Base-by-base conservation (phyloP, 1,140 invertebrate species). In the Drosophila sp. region DNA sequence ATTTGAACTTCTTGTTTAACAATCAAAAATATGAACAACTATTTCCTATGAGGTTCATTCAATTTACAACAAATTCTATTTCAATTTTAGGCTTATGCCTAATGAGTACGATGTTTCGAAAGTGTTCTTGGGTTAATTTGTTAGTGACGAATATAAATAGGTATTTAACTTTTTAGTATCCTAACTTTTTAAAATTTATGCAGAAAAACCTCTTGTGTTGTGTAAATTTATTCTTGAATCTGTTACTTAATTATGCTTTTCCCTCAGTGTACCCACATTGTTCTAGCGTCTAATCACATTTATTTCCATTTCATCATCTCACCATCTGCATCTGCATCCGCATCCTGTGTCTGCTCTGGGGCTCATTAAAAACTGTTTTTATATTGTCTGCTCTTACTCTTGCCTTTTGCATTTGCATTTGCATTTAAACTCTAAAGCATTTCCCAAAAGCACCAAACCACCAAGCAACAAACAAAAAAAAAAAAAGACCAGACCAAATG, bases 281-380 rank as follows among this genome's bases (percentile, higher is more conserved):
- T 50, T 50, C 44, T 5, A 50, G 44, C 23, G 23, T 50, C 44
- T 50, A 50, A 50, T 50, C 41, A 17, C 40, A 62, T 40, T 35
- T 17, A 38, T 40, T 0, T 25, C 11, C 40, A 70, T 55, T 41
- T 50, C 33, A 38, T 44, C 58, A 60, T 44, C 29, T 60, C 47
- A 17, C 7, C 60, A 58, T 76, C 54, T 63, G 33, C 64, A 62
- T 68, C 72, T 47, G 29, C 71, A 62, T 72, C 64, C 29, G 57
- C 7, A 30, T 60, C 55, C 56, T 60, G 63, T 58, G 32, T 60
- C 63, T 75, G 70, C 56, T 56, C 29, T 73, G 70, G 67, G 73
- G 40, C 73, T 76, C 73, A 76, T 76, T 76, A 76, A 76, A 76
- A 76, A 66, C 62, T 70, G 72, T 76, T 76, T 76, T 66, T 54